Base-by-base conservation (phyloP, 2,797 vertebrate genomes). In the Lithobates sylvaticus region DNA sequence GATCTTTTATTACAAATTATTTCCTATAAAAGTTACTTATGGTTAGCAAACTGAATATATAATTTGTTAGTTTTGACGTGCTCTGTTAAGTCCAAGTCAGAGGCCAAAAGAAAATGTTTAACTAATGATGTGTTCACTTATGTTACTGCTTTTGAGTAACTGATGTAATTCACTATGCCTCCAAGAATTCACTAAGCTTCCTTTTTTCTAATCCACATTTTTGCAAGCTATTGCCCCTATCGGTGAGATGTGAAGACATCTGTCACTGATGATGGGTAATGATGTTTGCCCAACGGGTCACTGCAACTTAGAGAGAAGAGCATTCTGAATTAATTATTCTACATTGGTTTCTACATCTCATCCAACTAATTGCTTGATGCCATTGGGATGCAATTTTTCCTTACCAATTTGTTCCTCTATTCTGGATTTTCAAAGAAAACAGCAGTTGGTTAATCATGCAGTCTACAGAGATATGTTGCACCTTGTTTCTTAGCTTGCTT, bases 341-440 rank as follows among this genome's bases (percentile, higher is more conserved):
- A 68, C 32, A 75, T 39, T 39, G 70, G 72, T 58, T 72, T 65
- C 70, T 75, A 42, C 68, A 68, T 29, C 61, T 73, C 39, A 64
- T 71, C 50, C 18, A 42, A 10, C 23, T 80, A 80, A 80, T 85
- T 80, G 67, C 76, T 74, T 74, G 58, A 67, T 73, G 84, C 69
- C 75, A 79, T 34, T 26, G 58, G 47, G n/a, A 74, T 85, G 10
- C 58, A 65, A 27, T 50, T 79, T 72, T 78, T 16, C 36, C 74
- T 54, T 58, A 21, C 12, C 65, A 58, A 69, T 71, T 58, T 71
- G 10, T 29, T 61, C 58, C 27, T 58, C 21, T 54, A 47, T 42
- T 58, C 21, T 68, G 23, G 39, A 3, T 36, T 75, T 83, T 70
- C 47, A 71, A 78, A 78, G 47, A 71, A 78, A 64, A 78, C 39